phyloP scores from a whole-genome alignment of 2,888 invertebrate species.

The Pammene fasciana region DNA sequence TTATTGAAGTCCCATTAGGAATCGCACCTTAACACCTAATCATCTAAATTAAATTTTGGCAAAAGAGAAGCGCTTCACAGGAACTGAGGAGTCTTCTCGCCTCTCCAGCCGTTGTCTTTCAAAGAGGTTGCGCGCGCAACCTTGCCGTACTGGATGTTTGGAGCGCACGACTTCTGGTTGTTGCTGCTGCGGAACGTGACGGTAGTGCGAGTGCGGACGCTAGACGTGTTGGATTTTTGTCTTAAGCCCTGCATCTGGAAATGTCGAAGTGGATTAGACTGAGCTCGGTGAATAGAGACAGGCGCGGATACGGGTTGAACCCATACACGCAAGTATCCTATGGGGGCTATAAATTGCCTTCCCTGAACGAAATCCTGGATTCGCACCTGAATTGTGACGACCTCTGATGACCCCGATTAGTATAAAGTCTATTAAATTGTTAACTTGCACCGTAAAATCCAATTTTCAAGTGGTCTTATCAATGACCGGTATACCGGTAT shows the following conservation, averaged over 20 bases:
- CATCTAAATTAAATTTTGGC: neutral
- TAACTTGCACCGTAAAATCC: too few relatives aligned
- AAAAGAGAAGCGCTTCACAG: conserved; percentile 51
- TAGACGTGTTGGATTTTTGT: conserved; percentile 80
- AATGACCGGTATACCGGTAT: too few relatives aligned
- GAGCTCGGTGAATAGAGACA: too few relatives aligned
- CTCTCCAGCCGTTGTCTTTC: conserved; percentile 62
- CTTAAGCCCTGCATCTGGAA: conserved; percentile 78
- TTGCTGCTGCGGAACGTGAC: conserved; percentile 71
- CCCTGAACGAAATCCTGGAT: too few relatives aligned
- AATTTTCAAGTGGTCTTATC: too few relatives aligned
- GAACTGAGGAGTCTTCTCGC: conserved; percentile 61
- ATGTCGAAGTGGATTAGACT: neutral
- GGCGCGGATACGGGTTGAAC: too few relatives aligned
- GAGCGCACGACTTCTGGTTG: conserved; percentile 55
- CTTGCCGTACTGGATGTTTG: conserved; percentile 58
- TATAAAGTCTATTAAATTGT: too few relatives aligned
- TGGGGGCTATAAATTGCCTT: too few relatives aligned
- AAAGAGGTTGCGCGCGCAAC: conserved; percentile 52
- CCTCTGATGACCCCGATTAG: too few relatives aligned
- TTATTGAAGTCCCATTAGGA: neutral
- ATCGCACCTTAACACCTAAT: neutral
- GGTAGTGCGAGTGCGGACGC: conserved; percentile 70
- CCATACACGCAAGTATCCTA: too few relatives aligned
- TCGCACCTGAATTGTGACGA: too few relatives aligned